Base-by-base conservation (phyloP, 2,797 vertebrate genomes). In the Lophotriccus pileatus region DNA sequence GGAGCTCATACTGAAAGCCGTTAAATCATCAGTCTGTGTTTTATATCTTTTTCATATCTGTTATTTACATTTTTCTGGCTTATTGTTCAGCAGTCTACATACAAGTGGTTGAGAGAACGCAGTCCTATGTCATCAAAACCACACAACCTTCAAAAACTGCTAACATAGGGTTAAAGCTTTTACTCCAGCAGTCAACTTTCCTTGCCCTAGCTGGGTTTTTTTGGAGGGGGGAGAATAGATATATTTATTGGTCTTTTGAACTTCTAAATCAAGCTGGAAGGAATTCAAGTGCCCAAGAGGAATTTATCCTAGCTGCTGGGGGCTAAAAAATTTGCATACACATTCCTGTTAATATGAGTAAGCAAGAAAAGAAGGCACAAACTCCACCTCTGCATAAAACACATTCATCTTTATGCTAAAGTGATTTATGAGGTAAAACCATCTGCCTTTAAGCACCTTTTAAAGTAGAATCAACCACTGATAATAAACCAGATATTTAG, bases 181-280 rank as follows among this genome's bases (percentile, higher is more conserved):
- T 49, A 69, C 14, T 18, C 25, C 60, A 89, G 10, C 5, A 43
- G 21, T 47, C 24, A 88, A 28, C 22, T 50, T 63, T n/a, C 36
- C 28, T 52, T 90, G 34, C 23, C 14, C 7, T 30, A 30, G 10
- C 28, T 80, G 6, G 0, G 1, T 32, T 10, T 63, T 32, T n/a
- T 60, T 14, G 2, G 3, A 10, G 8, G 0, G 13, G 5, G 5
- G 4, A 41, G 9, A 28, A 74, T 17, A 36, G 30, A 47, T 13
- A 12, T 16, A 85, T 78, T 70, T 69, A 67, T 10, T 17, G 78
- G 68, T 81, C 58, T 70, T 93, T 95, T 94, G 59, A 96, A 84
- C 67, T 66, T 89, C 41, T 79, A 49, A 84, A 82, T 78, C 44
- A 90, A 90, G 28, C 37, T 91, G 90, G 80, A 92, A 90, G 15